Evolutionary conservation across 2,888 invertebrate species (phyloP), one percentile per base, ranked within the genome.

Genomic region (Phengaris arion): DNA sequence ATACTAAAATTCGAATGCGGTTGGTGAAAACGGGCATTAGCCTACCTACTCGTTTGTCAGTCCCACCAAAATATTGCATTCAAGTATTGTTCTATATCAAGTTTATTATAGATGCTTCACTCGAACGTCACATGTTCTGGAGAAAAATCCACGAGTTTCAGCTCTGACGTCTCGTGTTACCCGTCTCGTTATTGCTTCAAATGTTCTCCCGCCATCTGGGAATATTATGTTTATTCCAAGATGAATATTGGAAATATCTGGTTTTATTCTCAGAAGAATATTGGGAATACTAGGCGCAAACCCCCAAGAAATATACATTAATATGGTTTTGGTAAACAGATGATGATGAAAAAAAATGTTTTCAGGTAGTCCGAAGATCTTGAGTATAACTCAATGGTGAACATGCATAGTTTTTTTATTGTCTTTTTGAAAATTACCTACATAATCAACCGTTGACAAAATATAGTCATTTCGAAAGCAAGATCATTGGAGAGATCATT

Each of bases 231-330:
- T 22, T 4, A 59, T 10, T 10, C 10, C 1, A 4, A 59, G 9
- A 52, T 12, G 52, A 52, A 59, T 59, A 59, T 59, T 59, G 59
- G n/a, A 22, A 59, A 59, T 59, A 59, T 59, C 22, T 22, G 35
- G 15, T 59, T 10, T 15, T 22, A 2, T 59, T 59, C 9, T 10
- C 15, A 35, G 9, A 35, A 15, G 7, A 4, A 59, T 59, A 59
- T 22, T 5, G 59, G 22, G 52, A 52, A 52, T 52, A 35, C 12
- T 1, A 4, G 35, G 35, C 4, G 35, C 35, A 35, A 35, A 2
- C 35, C 35, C 35, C 35, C 35, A 35, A 35, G 2, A 4, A 35
- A 2, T 35, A 35, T 35, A 22, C 59, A 22, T 10, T 10, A 35
- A 64, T 0, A 64, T 2, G 12, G 64, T 12, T 64, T 59, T 35